Base-by-base conservation (phyloP, 2,888 invertebrate species). In the Hipparchia sbordonii region DNA sequence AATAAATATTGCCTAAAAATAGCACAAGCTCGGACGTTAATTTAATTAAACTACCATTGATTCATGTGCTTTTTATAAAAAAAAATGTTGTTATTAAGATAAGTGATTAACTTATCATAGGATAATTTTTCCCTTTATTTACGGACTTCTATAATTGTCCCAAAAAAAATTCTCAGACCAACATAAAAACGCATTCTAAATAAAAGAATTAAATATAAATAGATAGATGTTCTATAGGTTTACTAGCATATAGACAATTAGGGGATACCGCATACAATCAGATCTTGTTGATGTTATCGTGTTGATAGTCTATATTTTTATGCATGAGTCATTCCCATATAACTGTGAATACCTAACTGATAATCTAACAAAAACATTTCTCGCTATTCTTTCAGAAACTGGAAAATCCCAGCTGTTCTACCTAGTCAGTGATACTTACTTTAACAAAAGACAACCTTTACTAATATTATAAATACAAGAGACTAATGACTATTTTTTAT, bases 301-400 rank as follows among this genome's bases (percentile, higher is more conserved):
- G 48, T 63, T 23, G 48, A 60, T 60, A 63, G 23, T 8, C 10
- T 63, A 13, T 63, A 23, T 63, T 48, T 10, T 51, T 13, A 5
- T 13, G 8, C 8, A 7, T 4, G 13, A 46, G n/a, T 48, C n/a
- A 48, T 46, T 8, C n/a, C n/a, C 13, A 48, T 48, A 62, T 62
- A 62, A 6, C 2, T 62, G 13, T 13, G 62, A 39, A 39, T 39
- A 39, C 39, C 39, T 2, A 39, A 39, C 5, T 39, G 1, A 62
- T 62, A 62, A 62, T n/a, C 7, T 48, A 63, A 63, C 63, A 51
- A 63, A 63, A 63, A 63, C 48, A 63, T 48, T 9, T 33, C 13
- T 10, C 60, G 45, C n/a, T 10, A 39, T 5, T 10, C 9, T 39
- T 10, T n/a, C 33, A 8, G 7, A n/a, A 61, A 61, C 45, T 45